These are phyloP conservation scores for Vanessa atalanta DNA, from an alignment of 1,140 invertebrate genomes.

Conservation along the genomic window DNA sequence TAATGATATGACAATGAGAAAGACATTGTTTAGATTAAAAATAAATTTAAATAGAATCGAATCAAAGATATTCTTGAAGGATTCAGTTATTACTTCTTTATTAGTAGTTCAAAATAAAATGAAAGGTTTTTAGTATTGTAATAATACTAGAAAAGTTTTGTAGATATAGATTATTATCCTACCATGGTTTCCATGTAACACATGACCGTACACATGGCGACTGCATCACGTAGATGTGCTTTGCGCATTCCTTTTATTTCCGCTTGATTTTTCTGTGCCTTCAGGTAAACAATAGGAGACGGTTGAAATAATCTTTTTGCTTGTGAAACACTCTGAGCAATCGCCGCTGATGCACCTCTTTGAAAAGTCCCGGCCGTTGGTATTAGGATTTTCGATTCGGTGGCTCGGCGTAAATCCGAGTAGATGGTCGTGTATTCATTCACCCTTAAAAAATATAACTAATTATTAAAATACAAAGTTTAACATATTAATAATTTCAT, in stretches of 20 bases:
- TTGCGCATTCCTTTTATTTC: conserved; percentile 94
- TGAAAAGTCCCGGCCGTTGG: conserved; percentile 87
- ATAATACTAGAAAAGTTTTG: not conserved
- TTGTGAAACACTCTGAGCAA: conserved; percentile 84
- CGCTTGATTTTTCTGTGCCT: conserved; percentile 91
- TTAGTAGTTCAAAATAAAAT: too few relatives aligned
- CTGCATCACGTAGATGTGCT: conserved; percentile 92
- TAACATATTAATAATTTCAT: not conserved
- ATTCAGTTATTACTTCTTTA: too few relatives aligned
- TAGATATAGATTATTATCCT: conserved; percentile 8
- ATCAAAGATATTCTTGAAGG: too few relatives aligned
- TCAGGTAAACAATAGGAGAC: conserved; percentile 90
- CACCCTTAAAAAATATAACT: conserved; percentile 77
- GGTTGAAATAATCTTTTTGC: conserved; percentile 82
- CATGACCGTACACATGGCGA: conserved; percentile 95
- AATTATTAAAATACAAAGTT: not conserved
- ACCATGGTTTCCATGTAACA: conserved; percentile 87
- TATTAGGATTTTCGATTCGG: conserved; percentile 85
- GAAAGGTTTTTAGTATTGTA: too few relatives aligned
- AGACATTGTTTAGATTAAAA: too few relatives aligned
- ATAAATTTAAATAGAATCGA: too few relatives aligned
- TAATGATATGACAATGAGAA: too few relatives aligned
- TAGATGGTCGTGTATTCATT: conserved; percentile 87
- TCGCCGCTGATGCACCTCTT: conserved; percentile 88
- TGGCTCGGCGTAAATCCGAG: conserved; percentile 85